These are phyloP conservation scores for Karalla daura DNA, from an alignment of 2,797 vertebrate species.

Conservation along the genomic window DNA sequence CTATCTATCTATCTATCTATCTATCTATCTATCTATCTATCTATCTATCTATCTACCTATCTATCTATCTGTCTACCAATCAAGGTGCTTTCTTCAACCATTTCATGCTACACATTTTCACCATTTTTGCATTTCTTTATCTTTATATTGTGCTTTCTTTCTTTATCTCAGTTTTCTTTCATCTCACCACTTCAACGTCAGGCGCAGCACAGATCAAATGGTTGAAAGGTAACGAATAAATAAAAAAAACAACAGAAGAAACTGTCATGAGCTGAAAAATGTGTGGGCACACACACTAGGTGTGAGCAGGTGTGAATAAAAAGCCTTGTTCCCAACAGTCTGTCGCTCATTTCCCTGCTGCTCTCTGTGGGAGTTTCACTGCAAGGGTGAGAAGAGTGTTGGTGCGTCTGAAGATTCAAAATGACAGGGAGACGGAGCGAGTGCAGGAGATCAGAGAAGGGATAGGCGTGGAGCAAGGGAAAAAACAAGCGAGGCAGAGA, in stretches of 20 bases:
- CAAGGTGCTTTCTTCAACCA: no score
- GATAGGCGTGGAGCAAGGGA: constrained; percentile 2
- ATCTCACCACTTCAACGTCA: constrained; percentile 11
- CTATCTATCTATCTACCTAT: not conserved
- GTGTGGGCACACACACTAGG: not conserved
- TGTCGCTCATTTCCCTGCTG: constrained; percentile 1
- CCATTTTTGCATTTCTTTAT: not conserved
- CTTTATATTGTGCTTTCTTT: not conserved
- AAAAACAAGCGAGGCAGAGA: not conserved
- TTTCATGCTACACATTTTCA: not conserved
- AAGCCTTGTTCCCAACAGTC: not conserved
- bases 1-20: not conserved
- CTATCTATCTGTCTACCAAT: no score
- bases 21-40: not conserved
- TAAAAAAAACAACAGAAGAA: not conserved
- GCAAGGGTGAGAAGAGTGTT: constrained; percentile 22
- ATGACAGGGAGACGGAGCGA: constrained; percentile 31
- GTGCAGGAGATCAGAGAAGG: constrained; percentile 13
- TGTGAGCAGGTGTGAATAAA: constrained; percentile 1
- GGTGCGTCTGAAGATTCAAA: constrained; percentile 31
- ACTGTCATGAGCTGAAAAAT: not conserved
- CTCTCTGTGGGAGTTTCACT: constrained; percentile 38
- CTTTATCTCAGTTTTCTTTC: not conserved
- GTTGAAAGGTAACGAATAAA: not conserved
- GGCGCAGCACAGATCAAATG: constrained; percentile 7